Evolutionary conservation across 2,797 vertebrate species (phyloP).

Genomic region (Crocodylus rhombifer): DNA sequence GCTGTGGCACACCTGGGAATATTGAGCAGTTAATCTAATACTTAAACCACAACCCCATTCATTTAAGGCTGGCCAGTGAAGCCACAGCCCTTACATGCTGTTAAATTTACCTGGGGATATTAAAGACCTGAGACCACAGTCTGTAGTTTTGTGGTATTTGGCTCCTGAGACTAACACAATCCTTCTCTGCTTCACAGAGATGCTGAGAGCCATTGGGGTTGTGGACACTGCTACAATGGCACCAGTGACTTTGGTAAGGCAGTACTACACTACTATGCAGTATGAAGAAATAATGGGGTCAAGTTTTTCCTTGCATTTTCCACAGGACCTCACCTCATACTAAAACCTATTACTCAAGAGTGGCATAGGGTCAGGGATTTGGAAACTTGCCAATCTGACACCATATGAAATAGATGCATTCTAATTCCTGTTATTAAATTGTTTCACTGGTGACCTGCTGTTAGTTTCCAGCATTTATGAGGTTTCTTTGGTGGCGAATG

Average conservation of each 20-base stretch:
- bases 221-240: background rate
- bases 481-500: slow-evolving; percentile 50
- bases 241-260: no score
- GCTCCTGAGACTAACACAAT: rapidly evolving
- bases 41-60: background rate
- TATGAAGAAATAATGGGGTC: background rate
- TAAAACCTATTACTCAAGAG: background rate
- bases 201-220: background rate
- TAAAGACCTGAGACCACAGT: background rate
- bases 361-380: background rate
- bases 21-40: background rate
- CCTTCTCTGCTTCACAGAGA: background rate
- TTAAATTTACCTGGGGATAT: background rate
- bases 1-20: background rate
- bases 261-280: no score
- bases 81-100: background rate
- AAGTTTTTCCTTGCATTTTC: background rate
- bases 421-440: slow-evolving; percentile 35
- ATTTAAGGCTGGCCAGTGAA: background rate
- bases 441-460: slow-evolving; percentile 56
- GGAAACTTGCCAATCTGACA: background rate
- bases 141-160: background rate
- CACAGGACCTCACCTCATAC: background rate
- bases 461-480: slow-evolving; percentile 32
- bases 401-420: background rate